Evolutionary conservation across 2,113 vertebrate genomes (phyloP), one percentile per base, ranked within the genome.

Genomic region (Protobothrops mucrosquamatus): DNA sequence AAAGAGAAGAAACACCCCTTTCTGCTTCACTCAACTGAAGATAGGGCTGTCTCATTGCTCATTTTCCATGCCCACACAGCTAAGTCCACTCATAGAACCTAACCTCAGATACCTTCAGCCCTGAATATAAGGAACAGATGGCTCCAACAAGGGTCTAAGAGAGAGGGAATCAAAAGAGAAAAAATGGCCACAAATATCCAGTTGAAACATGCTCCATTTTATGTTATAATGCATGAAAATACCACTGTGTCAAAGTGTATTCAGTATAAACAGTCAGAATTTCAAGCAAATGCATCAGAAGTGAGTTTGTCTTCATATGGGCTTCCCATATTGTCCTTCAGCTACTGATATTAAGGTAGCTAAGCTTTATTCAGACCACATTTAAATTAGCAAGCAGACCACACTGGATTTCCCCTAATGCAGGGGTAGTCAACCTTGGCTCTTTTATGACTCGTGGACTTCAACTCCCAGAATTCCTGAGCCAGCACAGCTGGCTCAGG

Each of bases 281-380:
- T 52, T 89, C 46, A 34, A 34, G 57, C 39, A 51, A 59, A 85
- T 59, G 9, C 26, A 6, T 1, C 61, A 0, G 14, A 3, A 0
- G 7, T 29, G 89, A 34, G 18, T 88, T 88, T 4, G 54, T 9
- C 6, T 48, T 64, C 11, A 39, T 34, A 46, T 52, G 29, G 48
- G 8, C 26, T 15, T 6, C 0, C 29, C 46, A 39, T n/a, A 81
- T 64, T 11, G 46, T 87, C 85, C 64, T 39, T 1, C 18, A 0
- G 1, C 39, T n/a, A 18, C 0, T 48, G 18, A 51, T 15, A 2
- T 0, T 0, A 0, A 69, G 54, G 43, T 34, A 1, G 52, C 11
- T 51, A 0, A 48, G 3, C 12, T 59, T 89, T 7, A 9, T 85
- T 89, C 88, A 90, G 74, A n/a, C 26, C 48, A 87, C n/a, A 0